Base-by-base conservation (phyloP, 2,113 vertebrate species). In the Equus przewalskii region DNA sequence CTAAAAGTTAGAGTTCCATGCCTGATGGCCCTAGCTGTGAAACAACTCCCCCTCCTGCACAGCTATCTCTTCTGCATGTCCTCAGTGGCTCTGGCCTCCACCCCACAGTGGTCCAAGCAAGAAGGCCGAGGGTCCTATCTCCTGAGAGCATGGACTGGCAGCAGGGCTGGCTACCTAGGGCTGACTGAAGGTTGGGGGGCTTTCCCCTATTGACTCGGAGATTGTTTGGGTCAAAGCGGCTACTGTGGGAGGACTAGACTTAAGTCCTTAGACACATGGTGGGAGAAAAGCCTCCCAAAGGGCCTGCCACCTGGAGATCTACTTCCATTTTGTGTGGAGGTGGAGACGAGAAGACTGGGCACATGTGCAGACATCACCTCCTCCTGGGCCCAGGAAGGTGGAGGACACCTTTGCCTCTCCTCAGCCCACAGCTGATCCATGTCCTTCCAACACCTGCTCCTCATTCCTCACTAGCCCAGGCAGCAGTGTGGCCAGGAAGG, bases 391-490 rank as follows among this genome's bases (percentile, higher is more conserved):
- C 41, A 26, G 73, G 41, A 44, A 75, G 15, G 70, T 62, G 65
- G 12, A 75, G 54, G 84, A 69, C 22, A 56, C 16, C 7, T 67
- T 54, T 75, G 41, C 44, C 16, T 91, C 44, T 80, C 84, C 79
- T 85, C 86, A 19, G 81, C n/a, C 49, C 56, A 58, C 13, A 4
- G 10, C 19, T 12, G 51, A 58, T 49, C 87, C 21, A 7, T 56
- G 49, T 73, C 95, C 89, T 92, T 51, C 76, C 44, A 85, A 94
- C 73, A 96, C 62, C 26, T 69, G 85, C 58, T 92, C 92, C 79
- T 82, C 64, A 2, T 65, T 76, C 56, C 54, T 75, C 64, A 54
- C 2, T 56, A 33, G 83, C 69, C 76, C 62, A 11, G 73, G 67
- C 3, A 1, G 86, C 49, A 75, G 46, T 46, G 62, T 36, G 78